phyloP scores from a whole-genome alignment of 2,113 vertebrate species.

The Irena cyanogastra region DNA sequence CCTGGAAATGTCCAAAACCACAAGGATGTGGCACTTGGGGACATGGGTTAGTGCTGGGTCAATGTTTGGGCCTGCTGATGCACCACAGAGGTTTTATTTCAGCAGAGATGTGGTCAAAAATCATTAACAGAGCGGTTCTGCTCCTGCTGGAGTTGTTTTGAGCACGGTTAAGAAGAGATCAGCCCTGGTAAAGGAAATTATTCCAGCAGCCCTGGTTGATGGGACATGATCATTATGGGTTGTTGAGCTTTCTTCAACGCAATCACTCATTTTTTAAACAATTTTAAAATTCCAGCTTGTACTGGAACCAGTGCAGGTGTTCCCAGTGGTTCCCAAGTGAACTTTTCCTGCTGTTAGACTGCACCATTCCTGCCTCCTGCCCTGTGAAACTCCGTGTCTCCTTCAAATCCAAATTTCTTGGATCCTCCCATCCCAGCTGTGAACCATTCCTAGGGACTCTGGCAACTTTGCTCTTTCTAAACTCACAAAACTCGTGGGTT shows the following conservation, averaged over 20 bases:
- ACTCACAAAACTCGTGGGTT: fast-evolving
- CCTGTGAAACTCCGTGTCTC: neutral
- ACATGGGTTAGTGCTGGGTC: fast-evolving
- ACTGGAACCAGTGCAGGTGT: neutral
- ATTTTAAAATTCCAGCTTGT: neutral
- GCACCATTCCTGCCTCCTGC: fast-evolving
- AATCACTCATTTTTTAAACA: neutral
- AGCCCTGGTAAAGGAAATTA: neutral
- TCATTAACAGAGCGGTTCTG: neutral
- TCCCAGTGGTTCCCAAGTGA: neutral
- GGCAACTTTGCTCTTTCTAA: neutral
- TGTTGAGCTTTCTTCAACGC: neutral
- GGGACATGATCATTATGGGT: neutral
- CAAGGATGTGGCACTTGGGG: neutral
- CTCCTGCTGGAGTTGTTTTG: neutral
- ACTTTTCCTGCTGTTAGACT: neutral
- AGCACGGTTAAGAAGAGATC: neutral
- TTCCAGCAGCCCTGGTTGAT: neutral
- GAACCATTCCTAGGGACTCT: neutral
- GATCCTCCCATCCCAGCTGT: neutral
- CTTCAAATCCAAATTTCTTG: neutral
- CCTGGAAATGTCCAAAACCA: neutral
- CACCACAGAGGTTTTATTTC: neutral
- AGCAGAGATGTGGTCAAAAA: neutral
- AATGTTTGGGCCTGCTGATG: fast-evolving